These are phyloP conservation scores for Okapia johnstoni DNA, from an alignment of 2,113 vertebrate species.

Conservation along the genomic window DNA sequence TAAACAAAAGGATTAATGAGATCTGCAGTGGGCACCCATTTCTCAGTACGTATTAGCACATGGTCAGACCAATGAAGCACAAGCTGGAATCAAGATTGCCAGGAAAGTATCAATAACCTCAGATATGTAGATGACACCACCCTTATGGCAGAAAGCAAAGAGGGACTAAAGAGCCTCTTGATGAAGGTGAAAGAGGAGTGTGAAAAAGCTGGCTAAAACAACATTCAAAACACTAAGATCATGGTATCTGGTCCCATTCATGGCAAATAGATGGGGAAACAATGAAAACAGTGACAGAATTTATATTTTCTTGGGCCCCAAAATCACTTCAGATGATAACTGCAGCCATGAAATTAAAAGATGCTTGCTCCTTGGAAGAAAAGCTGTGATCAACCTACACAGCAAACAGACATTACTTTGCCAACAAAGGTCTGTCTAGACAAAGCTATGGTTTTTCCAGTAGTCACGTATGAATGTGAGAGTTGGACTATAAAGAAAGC, in stretches of 20 bases:
- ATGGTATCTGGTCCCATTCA: background rate
- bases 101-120: background rate
- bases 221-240: background rate
- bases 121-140: background rate
- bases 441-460: background rate
- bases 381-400: background rate
- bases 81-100: background rate
- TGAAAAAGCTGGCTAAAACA: background rate
- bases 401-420: background rate
- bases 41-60: background rate
- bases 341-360: background rate
- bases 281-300: background rate
- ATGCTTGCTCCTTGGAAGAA: background rate
- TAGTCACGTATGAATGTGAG: background rate
- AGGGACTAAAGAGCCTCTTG: background rate
- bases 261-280: background rate
- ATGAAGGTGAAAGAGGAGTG: background rate
- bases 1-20: background rate
- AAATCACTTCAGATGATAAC: background rate
- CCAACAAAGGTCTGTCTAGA: fast-evolving
- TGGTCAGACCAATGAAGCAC: background rate
- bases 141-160: background rate
- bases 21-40: background rate
- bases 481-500: background rate
- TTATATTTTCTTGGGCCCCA: background rate